A percentile compares a stretch with the other conserved stretches of the same genome.
These are phyloP conservation scores for Sarcophaga bullata DNA, from an alignment of 1,140 invertebrate genomes.

Conservation along the genomic window DNA sequence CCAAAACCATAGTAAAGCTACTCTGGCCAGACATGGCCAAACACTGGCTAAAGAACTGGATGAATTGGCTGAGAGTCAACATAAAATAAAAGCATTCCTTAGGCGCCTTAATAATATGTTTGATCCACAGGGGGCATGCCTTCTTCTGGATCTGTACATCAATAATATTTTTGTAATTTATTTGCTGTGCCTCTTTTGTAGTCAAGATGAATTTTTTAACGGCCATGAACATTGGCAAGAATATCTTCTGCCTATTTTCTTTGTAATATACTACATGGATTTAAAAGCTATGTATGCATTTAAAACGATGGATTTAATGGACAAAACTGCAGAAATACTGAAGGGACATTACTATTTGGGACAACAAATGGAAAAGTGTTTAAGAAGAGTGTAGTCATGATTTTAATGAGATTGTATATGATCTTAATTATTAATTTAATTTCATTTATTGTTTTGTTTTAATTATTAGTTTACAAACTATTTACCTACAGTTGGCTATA, in stretches of 20 bases:
- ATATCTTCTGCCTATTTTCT: background rate
- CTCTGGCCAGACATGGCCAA: no score
- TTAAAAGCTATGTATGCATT: background rate
- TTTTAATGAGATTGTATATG: no score
- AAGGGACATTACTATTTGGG: background rate
- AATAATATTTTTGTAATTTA: background rate
- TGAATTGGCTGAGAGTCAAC: background rate
- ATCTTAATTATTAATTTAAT: no score
- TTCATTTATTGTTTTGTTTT: no score
- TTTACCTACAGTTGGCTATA: no score
- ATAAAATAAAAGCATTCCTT: background rate
- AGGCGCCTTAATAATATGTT: background rate
- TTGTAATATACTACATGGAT: background rate
- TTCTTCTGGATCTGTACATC: background rate
- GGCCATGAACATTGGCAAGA: background rate
- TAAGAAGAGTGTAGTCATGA: background rate
- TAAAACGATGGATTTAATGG: background rate
- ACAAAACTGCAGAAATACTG: background rate
- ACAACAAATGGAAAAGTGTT: background rate
- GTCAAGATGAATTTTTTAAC: background rate
- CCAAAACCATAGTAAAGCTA: no score
- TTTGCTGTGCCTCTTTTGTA: background rate
- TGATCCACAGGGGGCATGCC: background rate
- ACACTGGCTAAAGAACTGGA: background rate
- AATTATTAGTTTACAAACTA: conserved; percentile 25